Evolutionary conservation across 2,113 vertebrate species (phyloP).

Genomic region (Neolamprologus fasciatus): DNA sequence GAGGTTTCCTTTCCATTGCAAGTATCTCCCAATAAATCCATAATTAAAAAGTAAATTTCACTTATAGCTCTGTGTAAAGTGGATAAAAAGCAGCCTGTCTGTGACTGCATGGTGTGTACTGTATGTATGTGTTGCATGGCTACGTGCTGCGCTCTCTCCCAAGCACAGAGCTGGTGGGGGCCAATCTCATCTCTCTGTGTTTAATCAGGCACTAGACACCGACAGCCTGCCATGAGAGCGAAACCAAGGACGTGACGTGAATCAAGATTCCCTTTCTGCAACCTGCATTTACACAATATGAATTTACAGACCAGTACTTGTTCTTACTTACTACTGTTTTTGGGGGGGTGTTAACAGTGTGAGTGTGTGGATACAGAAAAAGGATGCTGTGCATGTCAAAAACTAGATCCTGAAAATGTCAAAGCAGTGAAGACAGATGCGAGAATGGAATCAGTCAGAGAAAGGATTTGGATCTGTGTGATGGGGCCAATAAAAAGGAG

Average conservation of each 20-base stretch:
- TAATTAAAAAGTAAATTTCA: not conserved
- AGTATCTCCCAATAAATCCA: not conserved
- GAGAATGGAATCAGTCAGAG: not conserved
- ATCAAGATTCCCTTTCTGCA: slow-evolving; percentile 33
- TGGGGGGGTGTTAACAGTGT: not conserved
- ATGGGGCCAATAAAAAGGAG: not conserved
- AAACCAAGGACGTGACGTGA: slow-evolving; percentile 28
- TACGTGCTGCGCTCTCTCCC: not conserved
- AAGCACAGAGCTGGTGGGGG: not conserved
- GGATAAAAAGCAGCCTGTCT: not conserved
- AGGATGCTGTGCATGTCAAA: not conserved
- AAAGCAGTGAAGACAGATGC: not conserved
- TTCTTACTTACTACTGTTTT: not conserved
- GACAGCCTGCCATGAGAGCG: slow-evolving; percentile 25
- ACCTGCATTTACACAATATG: not conserved
- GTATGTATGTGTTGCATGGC: not conserved
- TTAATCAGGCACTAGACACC: slow-evolving; percentile 45
- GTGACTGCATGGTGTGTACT: not conserved
- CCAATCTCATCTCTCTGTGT: slow-evolving; percentile 36
- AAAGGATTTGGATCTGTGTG: not conserved
- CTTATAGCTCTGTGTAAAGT: not conserved
- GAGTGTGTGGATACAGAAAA: not conserved
- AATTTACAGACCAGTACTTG: not conserved
- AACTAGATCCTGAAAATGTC: not conserved
- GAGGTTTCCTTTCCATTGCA: not conserved